Conservation (phyloP, 35 echinoderm and acorn worm species). For the Patiria miniata region DNA sequence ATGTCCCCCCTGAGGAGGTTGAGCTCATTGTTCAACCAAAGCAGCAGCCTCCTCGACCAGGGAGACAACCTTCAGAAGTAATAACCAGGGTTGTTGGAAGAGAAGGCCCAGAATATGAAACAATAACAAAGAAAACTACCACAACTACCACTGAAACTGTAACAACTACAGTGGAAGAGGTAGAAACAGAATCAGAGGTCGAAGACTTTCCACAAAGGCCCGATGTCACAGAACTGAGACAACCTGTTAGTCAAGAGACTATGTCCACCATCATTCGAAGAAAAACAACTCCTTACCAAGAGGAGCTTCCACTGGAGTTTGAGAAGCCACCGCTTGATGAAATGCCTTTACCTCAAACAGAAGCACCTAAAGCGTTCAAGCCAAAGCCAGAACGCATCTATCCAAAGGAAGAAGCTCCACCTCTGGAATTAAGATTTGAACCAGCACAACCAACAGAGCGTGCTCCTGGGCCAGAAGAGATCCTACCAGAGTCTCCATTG, state of each 20-base stretch:
- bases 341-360: background rate
- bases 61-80: conserved; percentile 40
- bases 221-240: conserved; percentile 14
- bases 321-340: background rate
- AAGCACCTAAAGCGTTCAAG: conserved; percentile 11
- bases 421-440: conserved; percentile 1
- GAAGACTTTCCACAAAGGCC: background rate
- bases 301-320: background rate
- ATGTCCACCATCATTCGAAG: background rate
- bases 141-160: conserved; percentile 37
- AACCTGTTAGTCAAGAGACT: background rate
- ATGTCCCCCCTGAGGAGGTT: conserved; percentile 24
- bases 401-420: conserved; percentile 15
- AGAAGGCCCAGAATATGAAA: conserved; percentile 20
- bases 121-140: conserved; percentile 33
- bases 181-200: conserved; percentile 44
- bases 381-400: conserved; percentile 29
- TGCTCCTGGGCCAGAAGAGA: background rate
- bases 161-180: conserved; percentile 1
- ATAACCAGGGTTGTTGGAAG: background rate
- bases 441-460: conserved; percentile 14
- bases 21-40: conserved; percentile 25
- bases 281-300: conserved; percentile 9
- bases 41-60: conserved; percentile 28
- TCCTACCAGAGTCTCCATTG: background rate